A percentile compares a stretch with the other conserved stretches of the same genome.
Evolutionary conservation across 64 coral and sea anemone species (phyloP).

Genomic region (Stichodactyla helianthus): DNA sequence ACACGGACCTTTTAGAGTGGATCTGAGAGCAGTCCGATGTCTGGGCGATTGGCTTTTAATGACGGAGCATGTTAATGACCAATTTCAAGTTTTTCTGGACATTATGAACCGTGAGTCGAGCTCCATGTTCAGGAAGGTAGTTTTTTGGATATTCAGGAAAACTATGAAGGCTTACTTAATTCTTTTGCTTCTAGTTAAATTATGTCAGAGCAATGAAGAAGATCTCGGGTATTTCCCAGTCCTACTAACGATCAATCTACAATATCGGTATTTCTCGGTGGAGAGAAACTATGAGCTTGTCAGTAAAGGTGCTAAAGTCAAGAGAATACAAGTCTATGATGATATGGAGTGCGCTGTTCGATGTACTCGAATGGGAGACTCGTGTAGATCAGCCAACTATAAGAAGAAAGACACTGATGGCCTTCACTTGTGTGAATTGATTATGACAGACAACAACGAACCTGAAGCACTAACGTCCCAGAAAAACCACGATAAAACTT

Average conservation of each 20-base stretch:
- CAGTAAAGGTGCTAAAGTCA: background rate
- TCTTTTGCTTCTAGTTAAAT: background rate
- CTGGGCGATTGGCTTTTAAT: background rate
- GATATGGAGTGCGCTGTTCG: background rate
- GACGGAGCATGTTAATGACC: background rate
- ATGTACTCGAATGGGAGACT: conserved; percentile 3
- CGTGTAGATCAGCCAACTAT: background rate
- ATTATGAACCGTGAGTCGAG: too few species aligned
- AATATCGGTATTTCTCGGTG: conserved; percentile 7
- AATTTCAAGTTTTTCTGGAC: background rate
- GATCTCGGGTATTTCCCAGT: background rate
- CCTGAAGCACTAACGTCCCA: background rate
- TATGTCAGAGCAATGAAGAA: background rate
- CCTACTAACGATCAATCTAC: background rate
- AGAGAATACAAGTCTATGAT: background rate
- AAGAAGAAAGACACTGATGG: conserved; percentile 5
- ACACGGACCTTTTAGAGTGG: background rate
- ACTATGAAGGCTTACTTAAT: background rate
- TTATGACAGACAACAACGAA: background rate
- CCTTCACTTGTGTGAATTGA: background rate
- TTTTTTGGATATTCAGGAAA: background rate
- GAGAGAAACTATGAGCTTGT: background rate
- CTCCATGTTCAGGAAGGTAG: too few species aligned
- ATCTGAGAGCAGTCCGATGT: background rate
- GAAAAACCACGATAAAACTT: background rate